Conservation (phyloP, 2,113 vertebrate species). For the Psittacus erithacus region DNA sequence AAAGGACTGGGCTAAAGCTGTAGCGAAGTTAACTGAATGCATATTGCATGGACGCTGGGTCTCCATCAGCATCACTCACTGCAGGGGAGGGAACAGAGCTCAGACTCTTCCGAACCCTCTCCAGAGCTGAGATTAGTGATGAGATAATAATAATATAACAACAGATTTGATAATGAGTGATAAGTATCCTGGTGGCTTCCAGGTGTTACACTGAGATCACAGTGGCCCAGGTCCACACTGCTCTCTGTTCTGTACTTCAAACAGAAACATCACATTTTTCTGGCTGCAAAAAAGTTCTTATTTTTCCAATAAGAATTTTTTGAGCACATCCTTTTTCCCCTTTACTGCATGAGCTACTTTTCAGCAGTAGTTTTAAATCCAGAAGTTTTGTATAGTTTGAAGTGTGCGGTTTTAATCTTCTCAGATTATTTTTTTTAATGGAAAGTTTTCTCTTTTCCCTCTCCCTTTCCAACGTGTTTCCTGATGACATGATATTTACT, state of each 20-base stretch:
- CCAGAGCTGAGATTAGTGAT: neutral
- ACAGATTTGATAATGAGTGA: neutral
- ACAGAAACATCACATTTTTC: neutral
- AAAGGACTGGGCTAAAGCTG: neutral
- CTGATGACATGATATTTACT: neutral
- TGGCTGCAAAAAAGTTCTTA: neutral
- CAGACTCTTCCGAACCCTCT: neutral
- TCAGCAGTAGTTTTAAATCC: neutral
- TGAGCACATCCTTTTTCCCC: neutral
- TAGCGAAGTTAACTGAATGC: rapidly evolving
- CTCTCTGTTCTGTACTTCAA: neutral
- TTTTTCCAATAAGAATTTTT: neutral
- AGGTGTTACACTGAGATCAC: neutral
- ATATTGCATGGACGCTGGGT: neutral
- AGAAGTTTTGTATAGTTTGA: neutral
- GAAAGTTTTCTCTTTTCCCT: neutral
- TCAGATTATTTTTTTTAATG: neutral
- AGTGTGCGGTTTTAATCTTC: neutral
- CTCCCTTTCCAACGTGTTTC: neutral
- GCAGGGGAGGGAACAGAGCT: neutral
- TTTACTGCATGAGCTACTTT: neutral
- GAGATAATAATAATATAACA: neutral
- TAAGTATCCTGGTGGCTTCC: neutral
- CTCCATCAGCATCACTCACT: neutral
- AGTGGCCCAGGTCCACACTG: neutral